Percentiles rank a stretch among this genome's conserved stretches.
Evolutionary conservation across 2,797 vertebrate species (phyloP).

Genomic region (Todus mexicanus): DNA sequence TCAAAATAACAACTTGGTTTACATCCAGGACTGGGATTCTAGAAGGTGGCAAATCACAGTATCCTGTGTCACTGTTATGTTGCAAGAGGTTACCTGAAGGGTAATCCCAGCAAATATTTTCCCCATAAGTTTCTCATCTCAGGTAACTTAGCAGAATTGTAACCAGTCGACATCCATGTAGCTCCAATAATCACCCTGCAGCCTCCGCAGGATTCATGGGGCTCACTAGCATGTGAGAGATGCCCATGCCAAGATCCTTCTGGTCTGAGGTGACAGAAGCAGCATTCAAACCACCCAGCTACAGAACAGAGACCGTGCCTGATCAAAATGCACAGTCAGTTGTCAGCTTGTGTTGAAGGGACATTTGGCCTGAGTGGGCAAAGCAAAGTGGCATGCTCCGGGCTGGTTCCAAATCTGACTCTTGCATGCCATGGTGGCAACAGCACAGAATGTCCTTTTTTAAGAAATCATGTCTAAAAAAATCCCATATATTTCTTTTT

Average conservation of each 20-base stretch:
- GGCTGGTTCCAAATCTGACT: neutral
- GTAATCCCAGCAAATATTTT: neutral
- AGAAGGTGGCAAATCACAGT: neutral
- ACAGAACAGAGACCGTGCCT: neutral
- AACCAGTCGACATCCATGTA: neutral
- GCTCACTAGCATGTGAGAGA: neutral
- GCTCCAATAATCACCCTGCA: neutral
- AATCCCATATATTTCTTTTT: neutral
- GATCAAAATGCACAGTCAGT: neutral
- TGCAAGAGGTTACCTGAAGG: neutral
- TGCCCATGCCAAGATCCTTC: neutral
- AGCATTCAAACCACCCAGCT: neutral
- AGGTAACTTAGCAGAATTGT: neutral
- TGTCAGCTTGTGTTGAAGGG: neutral
- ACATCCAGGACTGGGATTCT: neutral
- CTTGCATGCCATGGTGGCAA: neutral
- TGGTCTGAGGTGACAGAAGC: neutral
- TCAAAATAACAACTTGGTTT: constrained; percentile 6
- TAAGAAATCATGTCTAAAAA: neutral
- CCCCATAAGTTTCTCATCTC: neutral
- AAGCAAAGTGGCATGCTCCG: neutral
- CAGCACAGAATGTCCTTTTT: accelerated
- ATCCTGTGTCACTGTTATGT: neutral
- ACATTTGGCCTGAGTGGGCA: neutral
- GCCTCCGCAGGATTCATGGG: neutral